A percentile compares a stretch with the other conserved stretches of the same genome.
Conservation (phyloP, 2,113 vertebrate species). For the Sinocyclocheilus maitianheensis region DNA sequence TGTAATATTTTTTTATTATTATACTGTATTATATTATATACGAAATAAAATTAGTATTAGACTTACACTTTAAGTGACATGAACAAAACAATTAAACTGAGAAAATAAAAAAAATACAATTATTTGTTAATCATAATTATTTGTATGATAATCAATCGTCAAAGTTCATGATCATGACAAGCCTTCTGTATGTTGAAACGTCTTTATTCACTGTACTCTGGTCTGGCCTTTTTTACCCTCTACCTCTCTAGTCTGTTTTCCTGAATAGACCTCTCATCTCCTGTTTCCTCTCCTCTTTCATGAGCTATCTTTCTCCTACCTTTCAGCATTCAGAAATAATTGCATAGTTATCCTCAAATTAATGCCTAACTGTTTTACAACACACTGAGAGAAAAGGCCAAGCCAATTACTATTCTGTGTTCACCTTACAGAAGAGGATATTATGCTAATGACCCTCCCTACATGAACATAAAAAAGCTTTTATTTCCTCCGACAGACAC, state of each 20-base stretch:
- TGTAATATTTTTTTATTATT: too few relatives aligned
- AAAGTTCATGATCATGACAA: too few relatives aligned
- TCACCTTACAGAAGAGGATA: constrained; percentile 84
- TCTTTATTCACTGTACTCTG: background rate
- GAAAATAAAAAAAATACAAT: too few relatives aligned
- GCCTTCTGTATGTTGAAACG: background rate
- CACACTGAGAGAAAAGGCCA: constrained; percentile 84
- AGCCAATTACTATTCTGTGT: constrained; percentile 84
- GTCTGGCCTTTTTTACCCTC: background rate
- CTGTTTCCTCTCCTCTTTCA: constrained; percentile 17
- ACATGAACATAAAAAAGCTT: constrained; percentile 76
- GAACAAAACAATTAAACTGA: too few relatives aligned
- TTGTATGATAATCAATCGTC: too few relatives aligned
- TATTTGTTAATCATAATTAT: too few relatives aligned
- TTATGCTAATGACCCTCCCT: constrained; percentile 83
- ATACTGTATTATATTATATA: too few relatives aligned
- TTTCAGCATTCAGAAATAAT: constrained; percentile 84
- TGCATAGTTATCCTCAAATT: constrained; percentile 84
- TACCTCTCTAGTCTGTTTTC: background rate
- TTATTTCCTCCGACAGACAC: constrained; percentile 79
- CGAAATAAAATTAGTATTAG: too few relatives aligned
- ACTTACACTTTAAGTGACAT: too few relatives aligned
- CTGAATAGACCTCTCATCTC: constrained; percentile 1
- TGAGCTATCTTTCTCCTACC: constrained; percentile 66
- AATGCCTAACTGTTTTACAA: constrained; percentile 87